Evolutionary conservation across 2,888 invertebrate species (phyloP).

Genomic region (Limenitis camilla): DNA sequence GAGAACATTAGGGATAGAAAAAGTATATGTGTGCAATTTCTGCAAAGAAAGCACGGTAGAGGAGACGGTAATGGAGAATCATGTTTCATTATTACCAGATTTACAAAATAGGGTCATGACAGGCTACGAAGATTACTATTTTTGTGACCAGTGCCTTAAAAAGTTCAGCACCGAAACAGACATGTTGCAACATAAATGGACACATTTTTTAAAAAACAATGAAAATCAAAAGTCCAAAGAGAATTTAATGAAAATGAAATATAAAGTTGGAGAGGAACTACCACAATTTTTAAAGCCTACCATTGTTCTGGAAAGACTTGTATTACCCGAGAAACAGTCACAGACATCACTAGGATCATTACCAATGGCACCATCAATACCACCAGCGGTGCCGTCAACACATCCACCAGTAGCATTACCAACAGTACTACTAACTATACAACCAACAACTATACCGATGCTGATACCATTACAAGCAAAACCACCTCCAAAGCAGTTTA

Average conservation of each 20-base stretch:
- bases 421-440: too few species aligned
- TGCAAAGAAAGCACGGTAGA: slow-evolving; percentile 51
- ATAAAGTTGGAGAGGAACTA: slow-evolving; percentile 38
- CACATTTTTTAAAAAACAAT: slow-evolving; percentile 51
- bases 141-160: slow-evolving; percentile 54
- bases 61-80: slow-evolving; percentile 40
- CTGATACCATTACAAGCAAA: neutral
- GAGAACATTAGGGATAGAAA: slow-evolving; percentile 40
- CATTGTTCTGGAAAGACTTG: slow-evolving; percentile 40
- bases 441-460: too few species aligned
- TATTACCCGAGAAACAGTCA: too few species aligned
- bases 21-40: slow-evolving; percentile 50
- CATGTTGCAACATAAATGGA: slow-evolving; percentile 62
- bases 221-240: slow-evolving; percentile 20
- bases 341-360: too few species aligned
- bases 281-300: slow-evolving; percentile 43
- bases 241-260: slow-evolving; percentile 26
- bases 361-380: too few species aligned
- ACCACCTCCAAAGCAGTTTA: neutral
- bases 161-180: slow-evolving; percentile 51
- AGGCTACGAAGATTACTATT: slow-evolving; percentile 52
- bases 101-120: slow-evolving; percentile 47
- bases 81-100: slow-evolving; percentile 45
- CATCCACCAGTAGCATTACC: too few species aligned
- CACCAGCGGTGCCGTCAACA: too few species aligned